Percentiles rank a stretch among this genome's conserved stretches.
Evolutionary conservation across 2,888 invertebrate species (phyloP).

Genomic region (Glyphotaelius pellucidus): DNA sequence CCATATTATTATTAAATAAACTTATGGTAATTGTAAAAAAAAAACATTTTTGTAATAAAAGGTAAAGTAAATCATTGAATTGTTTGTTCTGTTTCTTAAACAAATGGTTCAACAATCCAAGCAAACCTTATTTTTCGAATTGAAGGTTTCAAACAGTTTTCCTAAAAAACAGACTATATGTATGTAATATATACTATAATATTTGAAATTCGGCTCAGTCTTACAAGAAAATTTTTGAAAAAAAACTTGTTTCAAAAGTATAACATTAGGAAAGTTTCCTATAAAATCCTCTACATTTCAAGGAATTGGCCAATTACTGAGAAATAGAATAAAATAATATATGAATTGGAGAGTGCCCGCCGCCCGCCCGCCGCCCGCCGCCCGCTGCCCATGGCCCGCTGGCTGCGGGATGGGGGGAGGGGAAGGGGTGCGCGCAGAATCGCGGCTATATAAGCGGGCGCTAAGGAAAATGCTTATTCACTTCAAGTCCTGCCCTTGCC

Average conservation of each 20-base stretch:
- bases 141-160: too few species aligned
- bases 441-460: constrained; percentile 49
- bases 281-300: not conserved
- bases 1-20: too few species aligned
- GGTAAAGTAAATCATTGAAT: too few species aligned
- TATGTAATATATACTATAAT: not conserved
- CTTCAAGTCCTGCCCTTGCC: constrained; percentile 17
- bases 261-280: not conserved
- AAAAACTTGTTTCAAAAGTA: not conserved
- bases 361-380: too few species aligned
- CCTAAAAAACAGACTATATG: not conserved
- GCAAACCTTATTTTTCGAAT: too few species aligned
- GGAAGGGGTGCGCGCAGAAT: not conserved
- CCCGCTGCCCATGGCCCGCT: not conserved
- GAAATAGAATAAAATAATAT: constrained; percentile 3
- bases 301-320: not conserved
- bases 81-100: too few species aligned
- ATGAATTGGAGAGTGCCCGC: not conserved
- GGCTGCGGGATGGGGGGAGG: not conserved
- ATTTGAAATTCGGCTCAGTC: too few species aligned
- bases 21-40: too few species aligned
- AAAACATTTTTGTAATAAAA: too few species aligned
- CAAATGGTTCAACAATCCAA: too few species aligned
- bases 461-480: constrained; percentile 44
- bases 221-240: not conserved